These are phyloP conservation scores for Larimichthys polyactis DNA, from an alignment of 2,113 vertebrate genomes.

Conservation along the genomic window DNA sequence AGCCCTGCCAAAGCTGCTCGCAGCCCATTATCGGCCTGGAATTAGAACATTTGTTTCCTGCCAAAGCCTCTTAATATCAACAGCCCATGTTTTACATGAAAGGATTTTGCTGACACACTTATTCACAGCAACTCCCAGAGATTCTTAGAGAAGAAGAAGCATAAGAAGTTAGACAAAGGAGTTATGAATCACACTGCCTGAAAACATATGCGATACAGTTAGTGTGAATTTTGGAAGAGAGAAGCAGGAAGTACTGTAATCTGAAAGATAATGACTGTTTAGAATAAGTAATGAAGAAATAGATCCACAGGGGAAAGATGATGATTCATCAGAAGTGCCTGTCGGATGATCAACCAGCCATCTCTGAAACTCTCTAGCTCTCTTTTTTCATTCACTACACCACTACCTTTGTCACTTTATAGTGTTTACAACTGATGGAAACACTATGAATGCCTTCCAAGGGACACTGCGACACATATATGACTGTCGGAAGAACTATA, in stretches of 20 bases:
- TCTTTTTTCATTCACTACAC: too few species aligned
- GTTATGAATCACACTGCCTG: conserved; percentile 13
- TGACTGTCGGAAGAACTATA: too few species aligned
- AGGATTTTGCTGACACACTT: conserved; percentile 25
- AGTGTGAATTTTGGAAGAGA: background rate
- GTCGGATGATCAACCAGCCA: background rate
- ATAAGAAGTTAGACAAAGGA: conserved; percentile 4
- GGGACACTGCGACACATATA: too few species aligned
- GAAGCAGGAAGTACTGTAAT: background rate
- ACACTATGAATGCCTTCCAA: background rate
- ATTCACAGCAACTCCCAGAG: conserved; percentile 17
- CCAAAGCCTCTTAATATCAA: conserved; percentile 60
- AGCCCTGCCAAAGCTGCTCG: conserved; percentile 33
- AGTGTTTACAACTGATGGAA: background rate
- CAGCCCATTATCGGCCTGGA: conserved; percentile 51
- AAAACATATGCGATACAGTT: conserved; percentile 8
- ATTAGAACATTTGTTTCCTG: conserved; percentile 45
- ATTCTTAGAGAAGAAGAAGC: background rate
- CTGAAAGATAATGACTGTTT: background rate
- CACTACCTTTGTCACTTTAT: background rate
- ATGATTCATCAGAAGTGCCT: background rate
- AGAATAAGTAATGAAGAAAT: background rate
- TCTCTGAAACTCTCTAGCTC: background rate
- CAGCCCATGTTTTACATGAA: conserved; percentile 35
- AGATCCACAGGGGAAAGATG: background rate